Evolutionary conservation across 2,113 vertebrate genomes (phyloP).

Genomic region (Pollachius pollachius): DNA sequence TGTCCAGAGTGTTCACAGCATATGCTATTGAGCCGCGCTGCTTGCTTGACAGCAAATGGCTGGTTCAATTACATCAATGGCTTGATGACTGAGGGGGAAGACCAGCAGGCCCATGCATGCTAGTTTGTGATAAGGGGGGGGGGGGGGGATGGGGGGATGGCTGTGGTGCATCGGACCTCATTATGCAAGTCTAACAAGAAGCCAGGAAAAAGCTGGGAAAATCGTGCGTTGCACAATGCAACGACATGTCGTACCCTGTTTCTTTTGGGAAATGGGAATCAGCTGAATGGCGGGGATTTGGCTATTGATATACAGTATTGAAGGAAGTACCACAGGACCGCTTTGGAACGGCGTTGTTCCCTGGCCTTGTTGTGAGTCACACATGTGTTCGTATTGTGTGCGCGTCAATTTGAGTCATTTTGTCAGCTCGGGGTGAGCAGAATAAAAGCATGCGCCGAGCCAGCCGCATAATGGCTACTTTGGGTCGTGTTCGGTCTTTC

Average conservation of each 20-base stretch:
- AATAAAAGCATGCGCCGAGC: constrained; percentile 38
- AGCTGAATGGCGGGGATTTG: constrained; percentile 62
- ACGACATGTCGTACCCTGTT: constrained; percentile 85
- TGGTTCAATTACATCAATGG: constrained; percentile 92
- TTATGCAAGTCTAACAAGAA: constrained; percentile 88
- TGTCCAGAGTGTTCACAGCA: constrained; percentile 83
- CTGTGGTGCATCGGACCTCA: constrained; percentile 80
- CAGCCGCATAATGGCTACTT: constrained; percentile 43
- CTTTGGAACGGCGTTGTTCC: too few species aligned
- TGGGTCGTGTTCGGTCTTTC: too few species aligned
- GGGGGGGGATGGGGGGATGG: constrained; percentile 48
- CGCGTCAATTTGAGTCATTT: too few species aligned
- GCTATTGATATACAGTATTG: constrained; percentile 11
- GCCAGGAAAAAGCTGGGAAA: constrained; percentile 78
- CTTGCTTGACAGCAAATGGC: constrained; percentile 82
- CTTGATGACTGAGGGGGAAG: constrained; percentile 86
- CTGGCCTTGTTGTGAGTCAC: too few species aligned
- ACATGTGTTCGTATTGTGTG: too few species aligned
- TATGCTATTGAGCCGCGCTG: constrained; percentile 77
- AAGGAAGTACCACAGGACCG: too few species aligned
- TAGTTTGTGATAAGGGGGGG: constrained; percentile 90
- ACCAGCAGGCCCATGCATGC: constrained; percentile 92
- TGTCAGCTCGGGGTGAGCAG: constrained; percentile 9
- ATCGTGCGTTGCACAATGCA: constrained; percentile 53
- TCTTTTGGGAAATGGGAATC: constrained; percentile 56